phyloP scores from a whole-genome alignment of 1,140 invertebrate species.

The Trinorchestia longiramus region DNA sequence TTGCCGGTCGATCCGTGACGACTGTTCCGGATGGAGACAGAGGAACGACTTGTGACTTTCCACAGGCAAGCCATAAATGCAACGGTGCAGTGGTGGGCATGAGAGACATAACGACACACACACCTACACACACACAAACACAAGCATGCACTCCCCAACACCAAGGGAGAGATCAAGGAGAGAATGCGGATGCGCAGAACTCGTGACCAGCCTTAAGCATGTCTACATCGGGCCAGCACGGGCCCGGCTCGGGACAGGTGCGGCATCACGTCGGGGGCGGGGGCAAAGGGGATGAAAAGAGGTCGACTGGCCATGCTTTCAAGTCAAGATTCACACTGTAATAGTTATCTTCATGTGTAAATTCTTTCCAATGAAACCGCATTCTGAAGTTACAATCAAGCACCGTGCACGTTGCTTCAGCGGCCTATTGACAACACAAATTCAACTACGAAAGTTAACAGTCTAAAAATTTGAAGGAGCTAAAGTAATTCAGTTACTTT shows the following conservation, averaged over 20 bases:
- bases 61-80: neutral
- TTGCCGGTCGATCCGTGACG: neutral
- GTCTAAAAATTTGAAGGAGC: neutral
- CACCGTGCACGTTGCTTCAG: no score
- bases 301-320: neutral
- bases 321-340: neutral
- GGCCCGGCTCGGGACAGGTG: neutral
- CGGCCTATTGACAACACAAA: no score
- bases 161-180: slow-evolving; percentile 1
- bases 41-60: neutral
- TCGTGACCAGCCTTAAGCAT: neutral
- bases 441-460: neutral
- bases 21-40: neutral
- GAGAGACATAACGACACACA: neutral
- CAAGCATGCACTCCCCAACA: neutral
- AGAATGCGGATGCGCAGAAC: slow-evolving; percentile 22
- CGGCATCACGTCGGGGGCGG: neutral
- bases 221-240: neutral
- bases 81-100: neutral
- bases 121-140: neutral
- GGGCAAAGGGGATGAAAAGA: neutral
- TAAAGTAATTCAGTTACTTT: no score
- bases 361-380: neutral
- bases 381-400: no score
- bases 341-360: neutral